Evolutionary conservation across 2,113 vertebrate species (phyloP).

Genomic region (Opisthocomus hoazin): DNA sequence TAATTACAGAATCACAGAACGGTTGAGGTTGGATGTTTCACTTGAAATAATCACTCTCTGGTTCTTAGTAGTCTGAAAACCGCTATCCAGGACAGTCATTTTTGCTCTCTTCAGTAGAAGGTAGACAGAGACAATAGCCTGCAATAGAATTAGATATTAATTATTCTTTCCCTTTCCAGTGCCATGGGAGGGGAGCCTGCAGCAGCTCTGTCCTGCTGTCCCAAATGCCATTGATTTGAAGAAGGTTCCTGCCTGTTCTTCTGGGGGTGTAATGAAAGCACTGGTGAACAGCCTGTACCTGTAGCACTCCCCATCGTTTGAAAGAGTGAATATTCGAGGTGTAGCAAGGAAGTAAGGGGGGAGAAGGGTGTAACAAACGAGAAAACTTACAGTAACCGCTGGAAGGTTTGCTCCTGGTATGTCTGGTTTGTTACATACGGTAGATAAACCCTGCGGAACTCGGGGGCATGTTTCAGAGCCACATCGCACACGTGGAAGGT

Average conservation of each 20-base stretch:
- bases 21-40: background rate
- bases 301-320: background rate
- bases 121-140: background rate
- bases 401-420: conserved; percentile 93
- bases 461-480: conserved; percentile 81
- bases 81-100: background rate
- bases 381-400: conserved; percentile 84
- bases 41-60: background rate
- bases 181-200: background rate
- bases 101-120: background rate
- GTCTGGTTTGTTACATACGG: conserved; percentile 98
- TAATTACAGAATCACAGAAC: background rate
- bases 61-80: background rate
- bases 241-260: background rate
- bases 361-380: background rate
- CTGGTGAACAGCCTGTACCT: background rate
- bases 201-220: background rate
- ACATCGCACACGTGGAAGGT: conserved; percentile 90
- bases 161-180: background rate
- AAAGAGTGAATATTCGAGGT: background rate
- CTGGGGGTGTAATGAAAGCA: rapidly evolving
- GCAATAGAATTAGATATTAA: background rate
- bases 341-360: background rate
- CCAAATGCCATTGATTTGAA: background rate
- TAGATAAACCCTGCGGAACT: conserved; percentile 87